These are phyloP conservation scores for Apodemus sylvaticus DNA, from an alignment of 2,113 vertebrate genomes.

Conservation along the genomic window DNA sequence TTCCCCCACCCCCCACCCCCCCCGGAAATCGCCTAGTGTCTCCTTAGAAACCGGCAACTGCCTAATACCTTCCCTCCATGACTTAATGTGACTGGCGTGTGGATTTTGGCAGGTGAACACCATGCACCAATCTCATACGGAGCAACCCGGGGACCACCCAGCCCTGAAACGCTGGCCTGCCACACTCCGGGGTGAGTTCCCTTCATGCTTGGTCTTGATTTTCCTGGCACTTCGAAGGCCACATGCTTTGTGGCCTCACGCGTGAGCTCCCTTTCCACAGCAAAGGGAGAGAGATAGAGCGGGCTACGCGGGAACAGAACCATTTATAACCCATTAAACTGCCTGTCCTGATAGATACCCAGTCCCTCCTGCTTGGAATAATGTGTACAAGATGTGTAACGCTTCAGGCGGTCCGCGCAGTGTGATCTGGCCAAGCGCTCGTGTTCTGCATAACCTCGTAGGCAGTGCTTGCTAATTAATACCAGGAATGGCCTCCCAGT, in stretches of 20 bases:
- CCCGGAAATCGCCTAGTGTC: background rate
- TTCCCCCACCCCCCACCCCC: background rate
- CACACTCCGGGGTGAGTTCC: slow-evolving; percentile 32
- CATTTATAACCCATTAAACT: slow-evolving; percentile 79
- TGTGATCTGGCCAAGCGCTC: slow-evolving; percentile 32
- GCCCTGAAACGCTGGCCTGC: slow-evolving; percentile 20
- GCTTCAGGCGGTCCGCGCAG: slow-evolving; percentile 6
- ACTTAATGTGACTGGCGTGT: background rate
- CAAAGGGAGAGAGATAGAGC: background rate
- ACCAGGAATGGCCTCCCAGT: background rate
- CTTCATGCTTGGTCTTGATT: slow-evolving; percentile 40
- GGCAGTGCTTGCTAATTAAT: slow-evolving; percentile 62
- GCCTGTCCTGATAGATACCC: slow-evolving; percentile 53
- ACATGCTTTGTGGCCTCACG: background rate
- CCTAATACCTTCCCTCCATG: background rate
- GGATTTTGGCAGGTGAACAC: background rate
- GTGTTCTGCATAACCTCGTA: slow-evolving; percentile 57
- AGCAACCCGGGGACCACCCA: slow-evolving; percentile 70
- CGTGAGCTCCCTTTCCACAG: background rate
- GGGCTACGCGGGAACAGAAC: slow-evolving; percentile 64
- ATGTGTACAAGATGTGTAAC: slow-evolving; percentile 69
- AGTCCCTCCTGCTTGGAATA: slow-evolving; percentile 42
- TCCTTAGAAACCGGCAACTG: accelerated
- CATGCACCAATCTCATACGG: background rate
- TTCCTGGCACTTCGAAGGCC: slow-evolving; percentile 45